Conservation (phyloP, 1,140 invertebrate genomes). For the Drosophila bocki region DNA sequence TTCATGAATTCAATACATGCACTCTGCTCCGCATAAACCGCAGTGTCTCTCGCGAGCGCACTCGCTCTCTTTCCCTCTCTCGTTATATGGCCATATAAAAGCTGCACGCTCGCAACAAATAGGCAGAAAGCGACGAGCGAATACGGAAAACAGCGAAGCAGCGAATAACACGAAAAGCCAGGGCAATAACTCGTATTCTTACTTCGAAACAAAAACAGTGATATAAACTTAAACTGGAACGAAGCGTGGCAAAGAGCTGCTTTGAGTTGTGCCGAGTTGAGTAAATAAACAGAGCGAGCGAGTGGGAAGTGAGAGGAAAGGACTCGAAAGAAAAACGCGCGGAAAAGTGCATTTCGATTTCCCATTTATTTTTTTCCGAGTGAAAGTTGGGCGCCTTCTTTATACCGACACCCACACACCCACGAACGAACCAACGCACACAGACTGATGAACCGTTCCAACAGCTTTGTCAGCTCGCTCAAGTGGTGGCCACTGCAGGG, state of each 20-base stretch:
- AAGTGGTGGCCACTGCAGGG: constrained; percentile 84
- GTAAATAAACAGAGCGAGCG: constrained; percentile 36
- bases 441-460: constrained; percentile 78
- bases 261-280: neutral
- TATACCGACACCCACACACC: constrained; percentile 22
- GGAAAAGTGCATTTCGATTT: constrained; percentile 48
- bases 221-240: constrained; percentile 28
- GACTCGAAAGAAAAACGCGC: constrained; percentile 41
- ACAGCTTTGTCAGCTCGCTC: constrained; percentile 82
- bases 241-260: constrained; percentile 20
- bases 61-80: neutral
- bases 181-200: constrained; percentile 30
- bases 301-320: constrained; percentile 8
- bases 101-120: constrained; percentile 26
- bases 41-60: neutral
- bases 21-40: neutral
- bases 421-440: constrained; percentile 21
- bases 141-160: constrained; percentile 39
- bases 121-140: constrained; percentile 24
- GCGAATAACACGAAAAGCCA: constrained; percentile 48
- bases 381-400: constrained; percentile 50
- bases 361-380: constrained; percentile 31
- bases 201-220: constrained; percentile 27
- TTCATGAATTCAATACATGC: neutral
- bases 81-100: constrained; percentile 14